Base-by-base conservation (phyloP, 2,888 invertebrate genomes). In the Ichneumoninae sp. region DNA sequence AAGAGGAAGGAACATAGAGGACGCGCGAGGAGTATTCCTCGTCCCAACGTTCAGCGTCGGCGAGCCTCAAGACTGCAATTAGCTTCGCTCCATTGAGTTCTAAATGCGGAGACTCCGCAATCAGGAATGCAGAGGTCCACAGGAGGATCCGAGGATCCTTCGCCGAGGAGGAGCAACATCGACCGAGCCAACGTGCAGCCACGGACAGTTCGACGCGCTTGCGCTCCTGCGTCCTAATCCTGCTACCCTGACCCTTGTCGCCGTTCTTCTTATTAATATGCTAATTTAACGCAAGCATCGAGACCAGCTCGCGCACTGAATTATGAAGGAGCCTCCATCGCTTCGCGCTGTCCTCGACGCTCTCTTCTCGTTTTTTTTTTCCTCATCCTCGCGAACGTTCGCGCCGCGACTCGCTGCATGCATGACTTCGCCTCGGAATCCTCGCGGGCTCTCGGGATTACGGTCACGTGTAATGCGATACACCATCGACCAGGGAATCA, bases 261-360 rank as follows among this genome's bases (percentile, higher is more conserved):
- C 91, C 92, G 91, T 89, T 88, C 90, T 92, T 93, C 93, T 93
- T 93, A 93, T 93, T 93, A 93, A 93, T 93, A 93, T 93, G 93
- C 93, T 93, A 93, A 93, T 93, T 93, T 91, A 88, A 86, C 87
- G 65, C 71, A 87, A 80, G 36, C 60, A 65, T 78, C 83, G 13
- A 13, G 69, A 47, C 19, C 54, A 52, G 60, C 54, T 33, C 68
- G 69, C 13, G 22, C 47, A 22, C 22, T 40, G 74, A 40, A 79
- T 74, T 75, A 75, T 54, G 33, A 47, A 40, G 19, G 70, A 63
- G 54, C 60, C 13, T 65, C 10, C 8, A 19, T 68, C 16, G 63
- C 44, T 50, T 63, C 19, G n/a, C n/a, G 19, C n/a, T 5, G 22
- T 26, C 13, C 16, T 16, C 26, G 26, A 60, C 60, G 1, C 19